These are phyloP conservation scores for Netelia fuscicornis DNA, from an alignment of 2,888 invertebrate genomes.

Conservation along the genomic window DNA sequence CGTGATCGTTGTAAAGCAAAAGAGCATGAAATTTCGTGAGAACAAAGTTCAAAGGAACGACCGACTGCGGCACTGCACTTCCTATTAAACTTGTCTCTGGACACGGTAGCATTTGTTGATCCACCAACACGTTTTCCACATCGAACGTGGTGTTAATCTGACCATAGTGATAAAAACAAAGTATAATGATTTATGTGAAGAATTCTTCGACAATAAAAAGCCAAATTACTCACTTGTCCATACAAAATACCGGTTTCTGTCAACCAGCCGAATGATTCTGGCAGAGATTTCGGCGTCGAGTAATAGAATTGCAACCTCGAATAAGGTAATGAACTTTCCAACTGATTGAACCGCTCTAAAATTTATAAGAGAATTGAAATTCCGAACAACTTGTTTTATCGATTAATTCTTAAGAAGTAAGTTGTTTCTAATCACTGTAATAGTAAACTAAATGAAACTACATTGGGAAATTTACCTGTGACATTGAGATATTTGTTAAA, in stretches of 20 bases:
- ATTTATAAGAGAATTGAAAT: not conserved
- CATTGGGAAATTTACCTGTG: constrained; percentile 86
- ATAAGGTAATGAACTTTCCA: constrained; percentile 90
- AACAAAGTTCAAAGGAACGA: constrained; percentile 90
- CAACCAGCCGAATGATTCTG: constrained; percentile 95
- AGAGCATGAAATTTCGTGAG: constrained; percentile 96
- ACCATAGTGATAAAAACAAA: constrained; percentile 50
- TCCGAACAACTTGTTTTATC: not conserved
- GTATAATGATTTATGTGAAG: constrained; percentile 24
- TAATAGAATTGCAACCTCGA: constrained; percentile 93
- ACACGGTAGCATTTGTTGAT: constrained; percentile 81
- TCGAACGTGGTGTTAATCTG: constrained; percentile 80
- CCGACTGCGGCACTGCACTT: constrained; percentile 74
- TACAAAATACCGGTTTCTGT: constrained; percentile 93
- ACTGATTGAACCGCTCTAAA: constrained; percentile 88
- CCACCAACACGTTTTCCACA: constrained; percentile 82
- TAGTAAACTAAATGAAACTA: constrained; percentile 13
- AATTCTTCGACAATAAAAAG: constrained; percentile 73
- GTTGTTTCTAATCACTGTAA: constrained; percentile 3
- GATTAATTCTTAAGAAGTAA: not conserved
- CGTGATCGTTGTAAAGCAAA: constrained; percentile 92
- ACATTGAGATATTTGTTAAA: constrained; percentile 91
- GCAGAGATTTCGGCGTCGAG: constrained; percentile 88
- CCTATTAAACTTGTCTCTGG: constrained; percentile 81
- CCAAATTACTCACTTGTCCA: constrained; percentile 88